phyloP scores from a whole-genome alignment of 2,888 invertebrate genomes.

The Drosophila neonasuta region DNA sequence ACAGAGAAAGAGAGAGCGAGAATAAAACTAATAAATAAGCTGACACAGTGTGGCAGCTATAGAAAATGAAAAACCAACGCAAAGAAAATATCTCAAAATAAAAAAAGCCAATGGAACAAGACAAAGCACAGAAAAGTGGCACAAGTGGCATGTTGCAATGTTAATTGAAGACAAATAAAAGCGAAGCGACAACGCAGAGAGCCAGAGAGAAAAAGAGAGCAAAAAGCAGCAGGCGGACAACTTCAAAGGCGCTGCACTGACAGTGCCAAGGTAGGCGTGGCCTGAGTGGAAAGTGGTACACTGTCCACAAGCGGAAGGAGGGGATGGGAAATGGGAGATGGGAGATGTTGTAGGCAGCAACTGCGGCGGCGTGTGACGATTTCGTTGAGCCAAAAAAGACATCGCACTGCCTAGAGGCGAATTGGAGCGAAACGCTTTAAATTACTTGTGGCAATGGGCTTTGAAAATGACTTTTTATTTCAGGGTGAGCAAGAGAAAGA shows the following conservation, averaged over 20 bases:
- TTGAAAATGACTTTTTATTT: conserved; percentile 45
- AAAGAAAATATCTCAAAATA: conserved; percentile 40
- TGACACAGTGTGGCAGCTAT: conserved; percentile 48
- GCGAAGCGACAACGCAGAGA: conserved; percentile 26
- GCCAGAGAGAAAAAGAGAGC: conserved; percentile 32
- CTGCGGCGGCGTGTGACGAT: conserved; percentile 59
- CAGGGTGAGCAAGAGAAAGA: conserved; percentile 1
- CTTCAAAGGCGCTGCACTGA: conserved; percentile 53
- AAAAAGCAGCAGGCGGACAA: conserved; percentile 40
- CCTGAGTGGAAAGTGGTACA: not conserved
- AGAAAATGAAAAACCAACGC: conserved; percentile 38
- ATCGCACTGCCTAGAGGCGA: conserved; percentile 49
- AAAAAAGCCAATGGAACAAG: conserved; percentile 34
- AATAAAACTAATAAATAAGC: conserved; percentile 51
- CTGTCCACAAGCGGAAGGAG: not conserved
- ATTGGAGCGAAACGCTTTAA: conserved; percentile 68
- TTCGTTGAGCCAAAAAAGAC: conserved; percentile 53
- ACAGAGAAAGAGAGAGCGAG: not conserved
- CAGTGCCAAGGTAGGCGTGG: conserved; percentile 40
- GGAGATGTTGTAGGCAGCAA: conserved; percentile 24
- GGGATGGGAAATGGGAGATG: not conserved
- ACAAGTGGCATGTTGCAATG: conserved; percentile 76
- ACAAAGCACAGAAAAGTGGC: conserved; percentile 57
- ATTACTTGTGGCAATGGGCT: conserved; percentile 61
- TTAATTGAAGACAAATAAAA: conserved; percentile 75